These are phyloP conservation scores for Tridacna crocea DNA, from an alignment of 2,888 invertebrate species.

Conservation along the genomic window DNA sequence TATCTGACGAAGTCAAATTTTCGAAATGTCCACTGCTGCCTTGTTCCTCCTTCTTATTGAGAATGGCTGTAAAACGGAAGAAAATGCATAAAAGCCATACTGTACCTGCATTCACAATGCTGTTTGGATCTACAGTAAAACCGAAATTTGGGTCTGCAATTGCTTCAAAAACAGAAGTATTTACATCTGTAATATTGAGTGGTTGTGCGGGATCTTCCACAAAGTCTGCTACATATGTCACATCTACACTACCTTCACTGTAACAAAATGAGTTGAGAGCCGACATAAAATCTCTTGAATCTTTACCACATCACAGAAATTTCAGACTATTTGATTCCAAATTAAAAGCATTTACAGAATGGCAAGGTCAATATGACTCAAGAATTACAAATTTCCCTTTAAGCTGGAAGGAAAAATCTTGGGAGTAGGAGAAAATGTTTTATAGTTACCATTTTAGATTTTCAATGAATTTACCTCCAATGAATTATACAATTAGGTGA, in stretches of 20 bases:
- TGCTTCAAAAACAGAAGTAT: slow-evolving; percentile 22
- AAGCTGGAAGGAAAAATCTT: too few species aligned
- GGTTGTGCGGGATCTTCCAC: neutral
- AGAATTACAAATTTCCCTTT: too few species aligned
- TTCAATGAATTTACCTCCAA: too few species aligned
- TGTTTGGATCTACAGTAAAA: slow-evolving; percentile 40
- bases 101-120: slow-evolving; percentile 49
- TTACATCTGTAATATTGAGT: slow-evolving; percentile 22
- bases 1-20: too few species aligned
- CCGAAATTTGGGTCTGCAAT: slow-evolving; percentile 29
- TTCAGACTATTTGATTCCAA: neutral
- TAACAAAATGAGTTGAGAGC: neutral
- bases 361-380: too few species aligned
- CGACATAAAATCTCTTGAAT: neutral
- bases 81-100: neutral
- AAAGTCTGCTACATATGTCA: slow-evolving; percentile 47
- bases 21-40: too few species aligned
- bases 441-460: too few species aligned
- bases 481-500: too few species aligned
- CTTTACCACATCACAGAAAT: neutral
- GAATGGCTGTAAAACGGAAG: too few species aligned
- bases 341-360: too few species aligned
- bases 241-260: slow-evolving; percentile 65
- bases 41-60: too few species aligned
- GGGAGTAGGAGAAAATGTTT: too few species aligned